A percentile compares a stretch with the other conserved stretches of the same genome.
Evolutionary conservation across 1,140 invertebrate genomes (phyloP).

Genomic region (Holotrichia oblita): DNA sequence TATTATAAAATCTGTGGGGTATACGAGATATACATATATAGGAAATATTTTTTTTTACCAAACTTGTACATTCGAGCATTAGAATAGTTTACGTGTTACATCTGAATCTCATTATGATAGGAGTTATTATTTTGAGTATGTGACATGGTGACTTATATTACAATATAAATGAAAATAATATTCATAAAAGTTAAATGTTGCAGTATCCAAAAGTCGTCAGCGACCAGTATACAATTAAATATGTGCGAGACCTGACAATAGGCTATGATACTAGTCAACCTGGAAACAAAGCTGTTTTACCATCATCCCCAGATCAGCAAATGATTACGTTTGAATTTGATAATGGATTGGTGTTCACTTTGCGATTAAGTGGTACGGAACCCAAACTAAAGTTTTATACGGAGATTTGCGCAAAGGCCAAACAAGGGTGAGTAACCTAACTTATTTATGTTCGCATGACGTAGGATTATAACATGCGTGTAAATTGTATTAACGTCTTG

Average conservation of each 20-base stretch:
- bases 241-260: conserved; percentile 87
- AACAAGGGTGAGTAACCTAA: conserved; percentile 67
- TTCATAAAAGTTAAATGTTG: conserved; percentile 53
- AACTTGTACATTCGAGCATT: too few species aligned
- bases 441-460: background rate
- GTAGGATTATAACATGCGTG: background rate
- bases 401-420: conserved; percentile 81
- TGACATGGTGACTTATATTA: too few species aligned
- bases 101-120: too few species aligned
- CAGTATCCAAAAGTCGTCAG: conserved; percentile 81
- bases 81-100: too few species aligned
- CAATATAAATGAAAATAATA: too few species aligned
- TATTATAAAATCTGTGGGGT: too few species aligned
- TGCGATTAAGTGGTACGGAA: conserved; percentile 98
- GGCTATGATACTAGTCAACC: conserved; percentile 84
- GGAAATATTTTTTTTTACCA: too few species aligned
- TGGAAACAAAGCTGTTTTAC: conserved; percentile 79
- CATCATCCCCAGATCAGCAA: conserved; percentile 79
- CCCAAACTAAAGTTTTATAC: conserved; percentile 99
- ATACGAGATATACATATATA: too few species aligned
- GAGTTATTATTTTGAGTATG: too few species aligned
- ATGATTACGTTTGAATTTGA: conserved; percentile 98
- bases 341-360: conserved; percentile 86
- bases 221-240: conserved; percentile 77
- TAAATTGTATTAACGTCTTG: background rate